Percentiles rank a stretch among this genome's conserved stretches.
phyloP scores from a whole-genome alignment of 92 coral and sea anemone genomes.

The Chrysogorgia sp. region DNA sequence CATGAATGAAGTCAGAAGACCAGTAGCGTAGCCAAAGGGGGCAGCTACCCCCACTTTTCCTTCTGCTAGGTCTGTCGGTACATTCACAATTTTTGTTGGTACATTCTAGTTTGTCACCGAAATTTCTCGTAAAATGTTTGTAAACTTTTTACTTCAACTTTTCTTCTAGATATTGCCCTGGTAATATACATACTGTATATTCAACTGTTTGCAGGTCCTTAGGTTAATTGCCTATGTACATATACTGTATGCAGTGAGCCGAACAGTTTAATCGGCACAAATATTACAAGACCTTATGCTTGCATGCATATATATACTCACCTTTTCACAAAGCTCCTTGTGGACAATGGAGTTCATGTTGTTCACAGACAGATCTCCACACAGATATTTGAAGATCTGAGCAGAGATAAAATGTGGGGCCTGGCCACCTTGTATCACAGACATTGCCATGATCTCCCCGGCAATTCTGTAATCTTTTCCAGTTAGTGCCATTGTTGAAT shows the following conservation, averaged over 20 bases:
- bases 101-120: too few relatives aligned
- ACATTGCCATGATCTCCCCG: constrained; percentile 76
- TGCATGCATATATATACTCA: neutral
- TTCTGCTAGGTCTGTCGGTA: too few relatives aligned
- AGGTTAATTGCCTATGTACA: neutral
- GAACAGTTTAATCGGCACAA: neutral
- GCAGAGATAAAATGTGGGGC: constrained; percentile 56
- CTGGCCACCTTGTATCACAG: constrained; percentile 63
- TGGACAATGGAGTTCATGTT: constrained; percentile 35
- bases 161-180: too few relatives aligned
- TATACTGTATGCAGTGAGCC: neutral
- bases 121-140: too few relatives aligned
- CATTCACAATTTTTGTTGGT: too few relatives aligned
- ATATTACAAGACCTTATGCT: neutral
- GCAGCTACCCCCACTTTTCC: too few relatives aligned
- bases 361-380: constrained; percentile 51
- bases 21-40: too few relatives aligned
- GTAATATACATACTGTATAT: too few relatives aligned
- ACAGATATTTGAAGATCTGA: constrained; percentile 45
- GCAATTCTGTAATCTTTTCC: constrained; percentile 45
- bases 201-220: too few relatives aligned
- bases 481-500: constrained; percentile 48
- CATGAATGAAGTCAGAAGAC: too few relatives aligned
- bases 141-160: too few relatives aligned
- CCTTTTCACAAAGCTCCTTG: constrained; percentile 54